These are phyloP conservation scores for Electrophaes corylata DNA, from an alignment of 2,888 invertebrate species.

Conservation along the genomic window DNA sequence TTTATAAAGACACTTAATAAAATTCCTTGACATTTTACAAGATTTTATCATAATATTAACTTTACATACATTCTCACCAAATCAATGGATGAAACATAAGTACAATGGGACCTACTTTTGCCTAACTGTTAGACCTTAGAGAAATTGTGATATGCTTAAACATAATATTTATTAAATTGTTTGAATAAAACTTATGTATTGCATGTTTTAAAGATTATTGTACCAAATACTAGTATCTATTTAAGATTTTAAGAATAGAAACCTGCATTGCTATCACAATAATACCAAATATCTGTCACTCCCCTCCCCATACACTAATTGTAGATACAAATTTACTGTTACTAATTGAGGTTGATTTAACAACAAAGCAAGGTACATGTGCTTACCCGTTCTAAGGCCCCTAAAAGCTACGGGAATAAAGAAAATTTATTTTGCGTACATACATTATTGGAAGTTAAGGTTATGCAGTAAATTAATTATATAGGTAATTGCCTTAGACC, in stretches of 20 bases:
- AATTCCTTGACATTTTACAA: background rate
- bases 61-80: constrained; percentile 34
- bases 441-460: background rate
- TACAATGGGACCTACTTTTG: constrained; percentile 71
- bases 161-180: constrained; percentile 43
- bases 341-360: constrained; percentile 3
- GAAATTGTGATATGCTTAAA: constrained; percentile 58
- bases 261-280: constrained; percentile 10
- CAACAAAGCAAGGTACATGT: background rate
- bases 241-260: background rate
- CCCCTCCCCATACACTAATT: constrained; percentile 7
- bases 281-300: constrained; percentile 14
- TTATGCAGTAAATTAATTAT: background rate
- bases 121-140: constrained; percentile 65
- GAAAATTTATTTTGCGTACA: background rate
- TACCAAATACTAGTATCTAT: background rate
- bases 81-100: constrained; percentile 56
- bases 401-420: background rate
- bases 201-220: constrained; percentile 22
- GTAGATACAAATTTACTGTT: constrained; percentile 5
- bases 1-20: background rate
- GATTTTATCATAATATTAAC: background rate
- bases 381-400: background rate
- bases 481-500: constrained; percentile 1
- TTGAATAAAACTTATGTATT: constrained; percentile 22